Conservation (phyloP, 2,888 invertebrate species). For the Eustalomyia histrio region DNA sequence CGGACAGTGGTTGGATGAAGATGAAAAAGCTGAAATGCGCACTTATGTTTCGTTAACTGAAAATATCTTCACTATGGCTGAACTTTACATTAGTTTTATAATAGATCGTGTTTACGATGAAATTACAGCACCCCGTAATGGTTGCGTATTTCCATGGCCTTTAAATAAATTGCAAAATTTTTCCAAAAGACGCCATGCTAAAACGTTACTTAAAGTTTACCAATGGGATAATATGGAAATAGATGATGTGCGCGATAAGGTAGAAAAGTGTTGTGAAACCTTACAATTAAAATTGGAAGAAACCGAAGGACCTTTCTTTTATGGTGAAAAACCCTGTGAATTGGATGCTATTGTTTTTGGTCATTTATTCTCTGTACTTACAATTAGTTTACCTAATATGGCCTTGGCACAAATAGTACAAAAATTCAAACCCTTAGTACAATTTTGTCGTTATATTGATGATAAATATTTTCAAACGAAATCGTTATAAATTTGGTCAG, state of each 20-base stretch:
- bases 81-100: slow-evolving; percentile 92
- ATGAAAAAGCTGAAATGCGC: slow-evolving; percentile 93
- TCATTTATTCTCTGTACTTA: slow-evolving; percentile 96
- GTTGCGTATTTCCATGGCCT: slow-evolving; percentile 96
- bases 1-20: slow-evolving; percentile 85
- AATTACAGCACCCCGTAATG: slow-evolving; percentile 91
- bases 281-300: slow-evolving; percentile 91
- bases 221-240: slow-evolving; percentile 90
- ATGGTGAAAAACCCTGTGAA: slow-evolving; percentile 92
- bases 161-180: slow-evolving; percentile 90
- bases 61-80: slow-evolving; percentile 93
- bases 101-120: slow-evolving; percentile 88
- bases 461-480: slow-evolving; percentile 84
- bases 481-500: slow-evolving; percentile 52
- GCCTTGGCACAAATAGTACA: slow-evolving; percentile 89
- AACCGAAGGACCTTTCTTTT: slow-evolving; percentile 85
- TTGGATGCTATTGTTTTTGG: slow-evolving; percentile 98
- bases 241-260: slow-evolving; percentile 87
- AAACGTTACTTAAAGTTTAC: slow-evolving; percentile 86
- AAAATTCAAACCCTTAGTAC: slow-evolving; percentile 87
- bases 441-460: slow-evolving; percentile 91
- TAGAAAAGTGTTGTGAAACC: slow-evolving; percentile 90
- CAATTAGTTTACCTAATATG: slow-evolving; percentile 91
- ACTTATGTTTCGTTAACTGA: slow-evolving; percentile 96
- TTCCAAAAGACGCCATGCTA: slow-evolving; percentile 85